Base-by-base conservation (phyloP, 2,888 invertebrate species). In the Cheilosia variabilis region DNA sequence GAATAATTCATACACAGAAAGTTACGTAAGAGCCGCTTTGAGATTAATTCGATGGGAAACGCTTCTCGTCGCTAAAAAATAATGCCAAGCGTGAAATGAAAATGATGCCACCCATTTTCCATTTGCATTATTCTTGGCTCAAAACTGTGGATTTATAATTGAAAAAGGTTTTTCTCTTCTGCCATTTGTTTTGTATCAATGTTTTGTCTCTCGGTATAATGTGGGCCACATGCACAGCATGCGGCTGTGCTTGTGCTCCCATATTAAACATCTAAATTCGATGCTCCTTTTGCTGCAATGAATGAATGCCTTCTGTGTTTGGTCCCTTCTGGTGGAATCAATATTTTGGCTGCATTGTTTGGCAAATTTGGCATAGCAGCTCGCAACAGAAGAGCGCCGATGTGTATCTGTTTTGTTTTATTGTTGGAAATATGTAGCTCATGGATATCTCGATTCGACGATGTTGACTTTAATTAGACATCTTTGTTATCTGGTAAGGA, bases 301-400 rank as follows among this genome's bases (percentile, higher is more conserved):
- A 68, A 62, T 71, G 50, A 19, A 47, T 13, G 37, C 37, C 55
- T 37, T 19, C 53, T 58, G 55, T 22, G 65, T 37, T 53, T 41
- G n/a, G 37, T 71, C 45, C 31, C 71, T 50, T 45, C 31, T 37
- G 24, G 17, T 58, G 50, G 66, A 77, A 83, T 73, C 78, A 68
- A 78, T 83, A 78, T 22, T 68, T 62, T 50, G 66, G 72, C 73
- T 69, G 83, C 69, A 83, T 79, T 83, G 68, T 79, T 65, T 73
- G 72, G 60, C 72, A 72, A 63, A 62, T 57, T 75, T 50, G 24
- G 22, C 55, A 62, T 34, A 62, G 27, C 66, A 63, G 13, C 31
- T 19, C 27, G 31, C 50, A 60, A 63, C 43, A 63, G 1, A 50
- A 10, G 7, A 10, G n/a, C 31, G 17, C n/a, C 7, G 27, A 27